A percentile compares a stretch with the other conserved stretches of the same genome.
Conservation (phyloP, 1,140 invertebrate genomes). For the Lepidurus arcticus region DNA sequence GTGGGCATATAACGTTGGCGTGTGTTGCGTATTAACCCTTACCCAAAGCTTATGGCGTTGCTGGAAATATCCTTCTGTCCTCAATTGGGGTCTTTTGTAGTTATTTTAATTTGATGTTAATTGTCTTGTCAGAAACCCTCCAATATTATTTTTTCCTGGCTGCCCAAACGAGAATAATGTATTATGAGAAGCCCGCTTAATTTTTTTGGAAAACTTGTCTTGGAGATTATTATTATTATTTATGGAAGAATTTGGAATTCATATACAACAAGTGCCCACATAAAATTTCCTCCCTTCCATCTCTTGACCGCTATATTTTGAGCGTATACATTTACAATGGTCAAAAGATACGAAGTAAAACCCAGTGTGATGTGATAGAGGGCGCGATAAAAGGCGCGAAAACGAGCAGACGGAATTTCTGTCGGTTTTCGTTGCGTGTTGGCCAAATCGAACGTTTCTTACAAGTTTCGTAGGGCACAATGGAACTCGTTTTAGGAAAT, state of each 20-base stretch:
- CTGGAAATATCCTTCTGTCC: background rate
- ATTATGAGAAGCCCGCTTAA: background rate
- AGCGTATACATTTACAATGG: too few species aligned
- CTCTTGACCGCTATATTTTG: too few species aligned
- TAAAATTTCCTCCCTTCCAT: background rate
- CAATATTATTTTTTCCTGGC: background rate
- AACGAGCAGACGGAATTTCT: constrained; percentile 5
- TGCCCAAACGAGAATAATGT: background rate
- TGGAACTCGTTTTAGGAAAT: background rate
- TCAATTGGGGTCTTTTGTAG: background rate
- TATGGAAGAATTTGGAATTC: background rate
- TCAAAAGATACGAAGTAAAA: background rate
- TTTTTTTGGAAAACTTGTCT: background rate
- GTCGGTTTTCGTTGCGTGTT: background rate
- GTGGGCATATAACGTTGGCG: constrained; percentile 16
- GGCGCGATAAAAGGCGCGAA: background rate
- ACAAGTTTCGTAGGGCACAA: background rate
- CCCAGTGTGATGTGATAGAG: background rate
- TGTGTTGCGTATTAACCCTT: constrained; percentile 17
- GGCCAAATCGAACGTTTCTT: background rate
- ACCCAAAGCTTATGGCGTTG: background rate
- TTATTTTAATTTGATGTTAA: background rate
- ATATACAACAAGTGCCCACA: constrained; percentile 8
- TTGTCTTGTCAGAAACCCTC: background rate
- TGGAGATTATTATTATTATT: background rate